Conservation (phyloP, 2,113 vertebrate genomes). For the Chrysochloris asiatica region DNA sequence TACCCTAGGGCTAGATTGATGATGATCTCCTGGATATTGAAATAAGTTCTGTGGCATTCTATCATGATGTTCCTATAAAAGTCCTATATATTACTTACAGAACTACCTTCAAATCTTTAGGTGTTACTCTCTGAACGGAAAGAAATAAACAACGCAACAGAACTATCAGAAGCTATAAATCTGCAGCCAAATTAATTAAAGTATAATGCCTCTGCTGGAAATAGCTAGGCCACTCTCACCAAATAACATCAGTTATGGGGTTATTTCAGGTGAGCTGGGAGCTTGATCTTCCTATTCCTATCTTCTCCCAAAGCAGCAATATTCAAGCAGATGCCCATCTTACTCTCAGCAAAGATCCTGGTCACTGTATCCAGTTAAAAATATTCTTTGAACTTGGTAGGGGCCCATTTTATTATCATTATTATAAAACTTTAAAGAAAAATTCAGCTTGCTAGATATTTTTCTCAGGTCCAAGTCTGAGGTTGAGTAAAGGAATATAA, state of each 20-base stretch:
- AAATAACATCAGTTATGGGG: neutral
- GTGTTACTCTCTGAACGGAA: neutral
- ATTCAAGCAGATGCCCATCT: neutral
- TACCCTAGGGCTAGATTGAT: rapidly evolving
- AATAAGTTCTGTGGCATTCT: neutral
- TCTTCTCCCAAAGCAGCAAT: neutral
- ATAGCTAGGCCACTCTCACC: neutral
- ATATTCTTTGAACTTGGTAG: conserved; percentile 67
- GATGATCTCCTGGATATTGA: neutral
- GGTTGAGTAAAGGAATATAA: conserved; percentile 43
- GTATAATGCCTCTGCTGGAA: neutral
- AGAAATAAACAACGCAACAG: neutral
- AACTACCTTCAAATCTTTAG: neutral
- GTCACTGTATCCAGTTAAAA: conserved; percentile 40
- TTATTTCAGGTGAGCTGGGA: conserved; percentile 61
- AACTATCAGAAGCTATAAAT: neutral
- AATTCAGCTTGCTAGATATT: conserved; percentile 52
- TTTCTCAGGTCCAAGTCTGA: conserved; percentile 59
- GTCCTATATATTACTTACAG: neutral
- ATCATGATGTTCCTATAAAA: neutral
- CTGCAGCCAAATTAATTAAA: neutral
- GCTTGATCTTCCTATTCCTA: neutral
- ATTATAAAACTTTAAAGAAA: conserved; percentile 70
- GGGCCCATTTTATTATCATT: conserved; percentile 72
- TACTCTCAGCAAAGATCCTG: conserved; percentile 6